Conservation (phyloP, 2,113 vertebrate species). For the Solenodon paradoxus region DNA sequence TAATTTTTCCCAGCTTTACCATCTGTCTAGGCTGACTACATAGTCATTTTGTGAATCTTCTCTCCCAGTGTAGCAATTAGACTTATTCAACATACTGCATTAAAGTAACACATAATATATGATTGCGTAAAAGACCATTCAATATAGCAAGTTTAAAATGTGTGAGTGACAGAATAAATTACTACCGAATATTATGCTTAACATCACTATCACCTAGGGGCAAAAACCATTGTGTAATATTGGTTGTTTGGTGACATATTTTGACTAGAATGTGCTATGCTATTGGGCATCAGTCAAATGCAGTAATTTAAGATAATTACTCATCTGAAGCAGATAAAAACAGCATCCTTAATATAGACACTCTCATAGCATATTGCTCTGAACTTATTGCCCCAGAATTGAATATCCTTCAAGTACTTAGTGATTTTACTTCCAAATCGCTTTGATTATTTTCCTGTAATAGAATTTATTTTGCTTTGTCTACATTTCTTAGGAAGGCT, state of each 20-base stretch:
- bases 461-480: background rate
- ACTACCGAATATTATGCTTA: background rate
- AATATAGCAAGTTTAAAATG: slow-evolving; percentile 42
- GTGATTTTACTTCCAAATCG: background rate
- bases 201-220: background rate
- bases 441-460: background rate
- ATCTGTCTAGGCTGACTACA: background rate
- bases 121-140: slow-evolving; percentile 2
- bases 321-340: slow-evolving; percentile 19
- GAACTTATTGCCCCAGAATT: background rate
- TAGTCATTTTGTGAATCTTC: slow-evolving; percentile 26
- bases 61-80: slow-evolving; percentile 4
- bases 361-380: background rate
- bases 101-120: slow-evolving; percentile 27
- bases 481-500: background rate
- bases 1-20: background rate
- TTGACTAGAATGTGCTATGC: slow-evolving; percentile 33
- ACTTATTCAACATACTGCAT: background rate
- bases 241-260: slow-evolving; percentile 19
- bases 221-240: background rate
- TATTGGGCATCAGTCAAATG: background rate
- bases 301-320: background rate
- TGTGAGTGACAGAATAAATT: slow-evolving; percentile 39
- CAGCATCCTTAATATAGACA: background rate
- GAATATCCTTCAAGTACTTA: background rate